phyloP scores from a whole-genome alignment of 2,888 invertebrate genomes.

The Dromius quadrimaculatus region DNA sequence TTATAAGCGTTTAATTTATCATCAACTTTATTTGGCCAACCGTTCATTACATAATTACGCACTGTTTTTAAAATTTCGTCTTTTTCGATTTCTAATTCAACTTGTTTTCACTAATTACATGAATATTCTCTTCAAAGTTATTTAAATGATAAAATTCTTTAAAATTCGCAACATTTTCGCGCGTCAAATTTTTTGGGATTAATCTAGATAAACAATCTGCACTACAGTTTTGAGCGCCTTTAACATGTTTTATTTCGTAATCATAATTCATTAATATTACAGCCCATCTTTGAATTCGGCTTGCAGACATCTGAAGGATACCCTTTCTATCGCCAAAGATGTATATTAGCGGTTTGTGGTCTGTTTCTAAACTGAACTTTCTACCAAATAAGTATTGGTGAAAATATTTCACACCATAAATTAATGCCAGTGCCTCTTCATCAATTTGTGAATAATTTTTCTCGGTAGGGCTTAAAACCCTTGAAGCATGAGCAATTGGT shows the following conservation, averaged over 20 bases:
- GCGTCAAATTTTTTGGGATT: not conserved
- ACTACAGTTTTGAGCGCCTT: not conserved
- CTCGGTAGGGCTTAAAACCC: not conserved
- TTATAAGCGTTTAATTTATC: too few relatives aligned
- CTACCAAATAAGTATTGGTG: not conserved
- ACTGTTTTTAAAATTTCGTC: too few relatives aligned
- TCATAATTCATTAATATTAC: not conserved
- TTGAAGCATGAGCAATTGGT: not conserved
- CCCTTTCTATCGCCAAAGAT: not conserved
- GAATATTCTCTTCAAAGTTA: too few relatives aligned
- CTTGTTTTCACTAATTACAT: too few relatives aligned
- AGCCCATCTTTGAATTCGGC: not conserved
- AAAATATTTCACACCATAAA: not conserved
- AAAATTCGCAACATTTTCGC: not conserved
- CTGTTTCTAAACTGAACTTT: not conserved
- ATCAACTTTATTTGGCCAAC: too few relatives aligned
- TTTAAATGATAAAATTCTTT: too few relatives aligned
- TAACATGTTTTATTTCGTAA: not conserved
- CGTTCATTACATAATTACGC: too few relatives aligned
- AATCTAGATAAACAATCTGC: constrained; percentile 1
- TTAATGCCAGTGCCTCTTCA: not conserved
- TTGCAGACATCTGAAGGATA: not conserved
- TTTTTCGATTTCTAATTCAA: too few relatives aligned
- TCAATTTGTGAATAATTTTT: constrained; percentile 1
- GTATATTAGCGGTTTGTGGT: not conserved